Percentiles rank a stretch among this genome's conserved stretches.
These are phyloP conservation scores for Meriones psammophilus DNA, from an alignment of 2,797 vertebrate genomes.

Conservation along the genomic window DNA sequence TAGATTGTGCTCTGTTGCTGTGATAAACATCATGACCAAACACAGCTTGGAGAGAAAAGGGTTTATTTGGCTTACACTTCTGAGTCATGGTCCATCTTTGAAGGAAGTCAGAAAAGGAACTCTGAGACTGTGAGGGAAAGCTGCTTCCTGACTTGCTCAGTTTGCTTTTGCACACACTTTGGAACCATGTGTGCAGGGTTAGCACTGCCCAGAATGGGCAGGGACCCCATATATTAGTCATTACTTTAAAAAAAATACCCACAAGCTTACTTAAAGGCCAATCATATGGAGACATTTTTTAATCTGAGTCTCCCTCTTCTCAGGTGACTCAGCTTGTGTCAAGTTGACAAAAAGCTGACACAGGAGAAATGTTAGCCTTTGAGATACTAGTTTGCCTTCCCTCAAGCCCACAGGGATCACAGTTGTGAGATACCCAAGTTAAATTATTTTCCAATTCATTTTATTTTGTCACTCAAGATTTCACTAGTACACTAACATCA, in stretches of 20 bases:
- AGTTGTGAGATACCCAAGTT: background rate
- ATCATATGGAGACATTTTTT: background rate
- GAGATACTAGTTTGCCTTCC: background rate
- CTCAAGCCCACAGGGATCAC: background rate
- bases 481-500: slow-evolving; percentile 35
- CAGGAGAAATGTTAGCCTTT: background rate
- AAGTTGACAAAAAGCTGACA: background rate
- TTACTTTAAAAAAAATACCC: background rate
- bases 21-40: background rate
- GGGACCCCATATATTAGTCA: too few relatives aligned
- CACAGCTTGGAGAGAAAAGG: background rate
- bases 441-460: background rate
- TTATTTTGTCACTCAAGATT: background rate
- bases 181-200: too few relatives aligned
- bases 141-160: background rate
- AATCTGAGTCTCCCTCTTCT: background rate
- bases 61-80: background rate
- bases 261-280: background rate
- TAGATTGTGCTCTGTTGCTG: background rate
- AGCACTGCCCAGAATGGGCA: background rate
- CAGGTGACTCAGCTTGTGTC: too few relatives aligned
- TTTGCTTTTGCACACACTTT: background rate
- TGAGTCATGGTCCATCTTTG: background rate
- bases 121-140: background rate
- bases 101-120: background rate